Evolutionary conservation across 2,888 invertebrate species (phyloP).

Genomic region (Prosopocoilus inquinatus): DNA sequence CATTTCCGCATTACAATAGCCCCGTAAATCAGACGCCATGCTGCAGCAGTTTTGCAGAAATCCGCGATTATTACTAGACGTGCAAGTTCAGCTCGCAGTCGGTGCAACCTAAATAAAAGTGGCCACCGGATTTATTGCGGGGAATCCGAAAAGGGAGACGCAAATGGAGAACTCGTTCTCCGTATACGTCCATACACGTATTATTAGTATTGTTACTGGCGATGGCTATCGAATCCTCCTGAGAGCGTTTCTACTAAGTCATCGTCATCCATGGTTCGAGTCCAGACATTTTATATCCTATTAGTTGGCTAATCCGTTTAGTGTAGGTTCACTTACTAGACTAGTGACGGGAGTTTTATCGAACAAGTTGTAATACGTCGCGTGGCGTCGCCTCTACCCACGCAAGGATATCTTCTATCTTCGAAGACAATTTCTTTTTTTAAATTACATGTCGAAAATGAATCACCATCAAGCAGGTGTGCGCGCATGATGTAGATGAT

Average conservation of each 20-base stretch:
- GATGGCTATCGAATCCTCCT: conserved; percentile 38
- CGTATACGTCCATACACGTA: conserved; percentile 12
- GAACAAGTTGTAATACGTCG: too few species aligned
- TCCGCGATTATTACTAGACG: conserved; percentile 19
- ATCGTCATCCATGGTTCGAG: conserved; percentile 33
- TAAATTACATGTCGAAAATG: too few species aligned
- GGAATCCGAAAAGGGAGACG: too few species aligned
- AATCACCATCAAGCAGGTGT: too few species aligned
- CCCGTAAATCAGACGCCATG: conserved; percentile 27
- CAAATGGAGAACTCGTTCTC: conserved; percentile 1
- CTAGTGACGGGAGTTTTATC: conserved; percentile 11
- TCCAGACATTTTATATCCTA: conserved; percentile 39
- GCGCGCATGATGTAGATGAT: too few species aligned
- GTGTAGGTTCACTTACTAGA: conserved; percentile 22
- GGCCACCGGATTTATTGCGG: neutral
- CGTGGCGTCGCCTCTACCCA: too few species aligned
- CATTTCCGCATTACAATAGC: conserved; percentile 17
- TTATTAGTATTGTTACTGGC: conserved; percentile 36
- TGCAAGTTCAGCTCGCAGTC: conserved; percentile 4
- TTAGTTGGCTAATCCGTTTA: conserved; percentile 35
- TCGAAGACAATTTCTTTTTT: too few species aligned
- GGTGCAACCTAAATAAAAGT: conserved; percentile 1
- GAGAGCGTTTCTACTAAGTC: conserved; percentile 39
- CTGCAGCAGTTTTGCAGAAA: conserved; percentile 19
- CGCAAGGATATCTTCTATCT: too few species aligned